A percentile compares a stretch with the other conserved stretches of the same genome.
Evolutionary conservation across 2,113 vertebrate genomes (phyloP).

Genomic region (Marmota flaviventris): DNA sequence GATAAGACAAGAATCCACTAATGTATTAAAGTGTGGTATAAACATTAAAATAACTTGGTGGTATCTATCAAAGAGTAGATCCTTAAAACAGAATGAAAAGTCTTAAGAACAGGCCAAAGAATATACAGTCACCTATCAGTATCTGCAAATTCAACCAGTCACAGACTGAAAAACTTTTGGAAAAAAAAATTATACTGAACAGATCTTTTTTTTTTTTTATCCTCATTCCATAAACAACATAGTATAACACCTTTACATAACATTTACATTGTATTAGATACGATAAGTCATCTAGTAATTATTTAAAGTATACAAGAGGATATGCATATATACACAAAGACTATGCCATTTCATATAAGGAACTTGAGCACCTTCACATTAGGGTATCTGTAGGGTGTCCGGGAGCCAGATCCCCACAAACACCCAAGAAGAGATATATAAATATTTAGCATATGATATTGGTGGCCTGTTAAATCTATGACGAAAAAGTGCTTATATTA

Average conservation of each 20-base stretch:
- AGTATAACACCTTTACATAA: background rate
- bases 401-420: background rate
- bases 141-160: background rate
- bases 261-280: background rate
- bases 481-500: background rate
- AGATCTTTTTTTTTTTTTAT: background rate
- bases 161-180: too few species aligned
- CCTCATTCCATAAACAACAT: background rate
- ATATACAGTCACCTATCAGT: background rate
- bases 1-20: background rate
- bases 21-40: background rate
- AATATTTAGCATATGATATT: background rate
- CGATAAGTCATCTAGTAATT: background rate
- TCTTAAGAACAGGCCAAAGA: background rate
- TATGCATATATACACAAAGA: background rate
- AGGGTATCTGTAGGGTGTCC: background rate
- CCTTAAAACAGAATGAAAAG: background rate
- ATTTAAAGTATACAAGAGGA: background rate
- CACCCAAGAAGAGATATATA: background rate
- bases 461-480: background rate
- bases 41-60: conserved; percentile 2
- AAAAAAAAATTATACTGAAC: too few species aligned
- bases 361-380: background rate
- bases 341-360: background rate
- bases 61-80: background rate